Evolutionary conservation across 1,140 invertebrate genomes (phyloP), one percentile per base, ranked within the genome.

Genomic region (Cardiocondyla obscurior): DNA sequence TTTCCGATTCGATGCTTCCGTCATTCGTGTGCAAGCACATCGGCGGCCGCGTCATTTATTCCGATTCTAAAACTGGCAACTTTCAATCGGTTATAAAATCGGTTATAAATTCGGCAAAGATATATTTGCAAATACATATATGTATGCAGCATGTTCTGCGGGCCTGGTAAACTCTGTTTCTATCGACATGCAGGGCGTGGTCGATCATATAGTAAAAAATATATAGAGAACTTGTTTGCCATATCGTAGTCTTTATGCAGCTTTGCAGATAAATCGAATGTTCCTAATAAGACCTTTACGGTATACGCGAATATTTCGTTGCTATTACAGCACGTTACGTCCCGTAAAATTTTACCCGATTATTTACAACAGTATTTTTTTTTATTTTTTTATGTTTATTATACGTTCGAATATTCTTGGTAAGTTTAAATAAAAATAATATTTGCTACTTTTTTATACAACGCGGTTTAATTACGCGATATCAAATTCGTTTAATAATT

Each of bases 101-200:
- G 30, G 25, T 69, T 79, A 77, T 79, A 12, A 69, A 79, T 28
- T 79, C 42, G 25, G n/a, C 39, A 77, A 67, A 33, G 4, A 39
- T 64, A 33, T 51, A 49, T 77, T 53, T 77, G 67, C n/a, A 77
- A 53, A 39, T 19, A 62, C 6, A 49, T 22, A 51, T 19, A 36
- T 36, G 3, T 73, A 12, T 42, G 19, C 57, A 16, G 14, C 5
- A 14, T 14, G 39, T 19, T n/a, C 16, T 53, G 16, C 16, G n/a
- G 33, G 33, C 53, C 22, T 22, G 22, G 28, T 39, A 16, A 77
- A 53, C 33, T 67, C 46, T 28, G 30, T 8, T 36, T 0, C 19
- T 33, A 22, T 3, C 14, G 1, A 58, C 22, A 46, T 28, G 12
- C 14, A 33, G 58, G 44, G 33, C 3, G 30, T 77, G 44, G 60